Evolutionary conservation across 2,113 vertebrate genomes (phyloP).

Genomic region (Mesoclemmys tuberculata): DNA sequence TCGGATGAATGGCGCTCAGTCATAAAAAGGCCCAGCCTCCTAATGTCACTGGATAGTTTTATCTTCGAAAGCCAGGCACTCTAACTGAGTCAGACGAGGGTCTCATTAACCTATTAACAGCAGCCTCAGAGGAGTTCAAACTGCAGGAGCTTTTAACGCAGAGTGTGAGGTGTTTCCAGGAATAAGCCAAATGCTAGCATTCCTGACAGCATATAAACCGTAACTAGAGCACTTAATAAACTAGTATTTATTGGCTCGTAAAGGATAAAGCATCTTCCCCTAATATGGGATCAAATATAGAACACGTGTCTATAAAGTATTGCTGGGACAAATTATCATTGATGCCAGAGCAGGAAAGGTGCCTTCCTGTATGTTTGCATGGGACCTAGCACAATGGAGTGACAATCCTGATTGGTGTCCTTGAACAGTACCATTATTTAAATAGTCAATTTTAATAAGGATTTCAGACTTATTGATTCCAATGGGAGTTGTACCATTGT

Average conservation of each 20-base stretch:
- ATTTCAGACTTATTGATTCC: neutral
- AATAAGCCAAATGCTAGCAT: neutral
- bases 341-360: neutral
- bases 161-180: constrained; percentile 44
- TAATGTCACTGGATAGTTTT: constrained; percentile 71
- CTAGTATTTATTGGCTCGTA: neutral
- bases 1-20: constrained; percentile 81
- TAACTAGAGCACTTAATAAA: rapidly evolving
- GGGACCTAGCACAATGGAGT: rapidly evolving
- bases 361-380: neutral
- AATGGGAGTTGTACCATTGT: rapidly evolving
- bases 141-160: constrained; percentile 19
- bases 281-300: neutral
- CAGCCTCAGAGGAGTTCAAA: constrained; percentile 51
- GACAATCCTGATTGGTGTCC: neutral
- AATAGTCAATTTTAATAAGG: neutral
- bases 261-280: neutral
- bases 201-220: neutral
- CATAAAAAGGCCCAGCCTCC: constrained; percentile 77
- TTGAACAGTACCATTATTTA: rapidly evolving
- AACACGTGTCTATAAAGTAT: neutral
- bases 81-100: constrained; percentile 48
- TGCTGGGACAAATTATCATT: neutral
- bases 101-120: constrained; percentile 76
- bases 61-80: constrained; percentile 84